Percentiles rank a stretch among this genome's conserved stretches.
Conservation (phyloP, 2,113 vertebrate genomes). For the Melanotaenia duboulayi region DNA sequence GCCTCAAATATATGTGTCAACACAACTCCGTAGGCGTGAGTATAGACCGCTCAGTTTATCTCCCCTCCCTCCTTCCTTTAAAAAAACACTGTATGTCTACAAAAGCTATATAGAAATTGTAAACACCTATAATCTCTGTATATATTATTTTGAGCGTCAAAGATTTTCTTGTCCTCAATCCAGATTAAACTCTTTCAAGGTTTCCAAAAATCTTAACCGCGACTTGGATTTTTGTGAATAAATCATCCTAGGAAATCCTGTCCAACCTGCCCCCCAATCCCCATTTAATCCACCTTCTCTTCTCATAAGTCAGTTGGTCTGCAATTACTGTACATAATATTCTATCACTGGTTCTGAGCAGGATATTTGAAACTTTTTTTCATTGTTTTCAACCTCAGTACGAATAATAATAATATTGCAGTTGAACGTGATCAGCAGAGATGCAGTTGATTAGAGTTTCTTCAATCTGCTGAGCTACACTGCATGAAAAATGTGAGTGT, state of each 20-base stretch:
- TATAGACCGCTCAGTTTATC: background rate
- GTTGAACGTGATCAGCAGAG: slow-evolving; percentile 45
- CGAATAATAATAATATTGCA: slow-evolving; percentile 60
- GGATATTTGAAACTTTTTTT: slow-evolving; percentile 52
- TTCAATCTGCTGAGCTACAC: slow-evolving; percentile 28
- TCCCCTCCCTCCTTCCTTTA: background rate
- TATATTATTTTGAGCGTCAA: slow-evolving; percentile 5
- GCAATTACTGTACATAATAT: slow-evolving; percentile 22
- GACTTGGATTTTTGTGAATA: slow-evolving; percentile 47
- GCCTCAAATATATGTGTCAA: background rate
- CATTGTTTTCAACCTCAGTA: slow-evolving; percentile 43
- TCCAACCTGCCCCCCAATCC: background rate
- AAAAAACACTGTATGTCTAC: background rate
- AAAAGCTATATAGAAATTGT: background rate
- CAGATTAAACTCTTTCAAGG: slow-evolving; percentile 28
- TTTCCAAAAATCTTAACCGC: slow-evolving; percentile 14
- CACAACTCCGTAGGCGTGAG: background rate
- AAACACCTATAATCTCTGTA: background rate
- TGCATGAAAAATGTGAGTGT: slow-evolving; percentile 28
- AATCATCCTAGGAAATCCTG: slow-evolving; percentile 39
- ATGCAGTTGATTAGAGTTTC: slow-evolving; percentile 41
- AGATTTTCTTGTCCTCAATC: slow-evolving; percentile 32
- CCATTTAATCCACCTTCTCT: slow-evolving; percentile 15
- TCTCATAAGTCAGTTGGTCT: slow-evolving; percentile 41
- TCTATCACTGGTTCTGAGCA: slow-evolving; percentile 32